Evolutionary conservation across 2,113 vertebrate species (phyloP), one percentile per base, ranked within the genome.

Genomic region (Setophaga coronata): DNA sequence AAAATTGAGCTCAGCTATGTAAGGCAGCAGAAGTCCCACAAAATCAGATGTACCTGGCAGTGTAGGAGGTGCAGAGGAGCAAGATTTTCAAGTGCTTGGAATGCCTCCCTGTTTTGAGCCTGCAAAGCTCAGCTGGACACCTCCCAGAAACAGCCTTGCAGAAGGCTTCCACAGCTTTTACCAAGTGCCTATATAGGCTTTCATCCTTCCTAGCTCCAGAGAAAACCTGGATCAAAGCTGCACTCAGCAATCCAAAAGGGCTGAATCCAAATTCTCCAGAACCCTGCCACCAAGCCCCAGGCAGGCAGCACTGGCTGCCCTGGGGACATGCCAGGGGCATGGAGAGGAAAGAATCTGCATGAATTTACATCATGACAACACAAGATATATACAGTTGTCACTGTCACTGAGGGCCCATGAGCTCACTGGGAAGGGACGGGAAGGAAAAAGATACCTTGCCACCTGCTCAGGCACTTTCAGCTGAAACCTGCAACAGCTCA

Each of bases 31-130:
- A 89, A 93, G 72, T 14, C 56, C 64, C 60, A 90, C 60, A 51
- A 87, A 95, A 92, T 93, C 89, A 94, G 83, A 95, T 89, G 94
- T 95, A 95, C 93, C 94, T 96, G 80, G 66, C 24, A 56, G 94
- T 93, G 96, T 94, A 60, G 96, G 95, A 94, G 93, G 92, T 94
- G 93, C 84, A 87, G 70, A 92, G 67, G 21, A 95, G 64, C 47
- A 62, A 61, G 60, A 92, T 89, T 82, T 92, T 81, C 38, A 74
- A 89, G 33, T 14, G 57, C 60, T 74, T 81, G 82, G 84, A 95
- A 95, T 66, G 64, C 7, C 43, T 94, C 51, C 58, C 62, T 73
- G 42, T 67, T 95, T 53, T 48, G 33, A 96, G 87, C 72, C 86
- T 91, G 64, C 33, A 78, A 66, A 93, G 66, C 56, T 74, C 80